Evolutionary conservation across 2,888 invertebrate species (phyloP).

Genomic region (Tubulanus polymorphus): DNA sequence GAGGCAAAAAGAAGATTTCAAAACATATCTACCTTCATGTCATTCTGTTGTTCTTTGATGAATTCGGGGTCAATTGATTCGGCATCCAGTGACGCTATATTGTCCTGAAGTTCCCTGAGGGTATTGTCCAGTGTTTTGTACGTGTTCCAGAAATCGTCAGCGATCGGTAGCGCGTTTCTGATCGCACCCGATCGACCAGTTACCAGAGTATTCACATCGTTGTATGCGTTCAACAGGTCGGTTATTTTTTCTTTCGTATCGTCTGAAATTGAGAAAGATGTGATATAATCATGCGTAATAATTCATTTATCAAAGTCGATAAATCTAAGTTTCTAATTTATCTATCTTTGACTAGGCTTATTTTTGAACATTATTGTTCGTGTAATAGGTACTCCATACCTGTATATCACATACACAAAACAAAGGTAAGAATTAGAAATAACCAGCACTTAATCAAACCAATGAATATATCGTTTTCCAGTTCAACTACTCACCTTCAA

Average conservation of each 20-base stretch:
- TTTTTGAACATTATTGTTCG: too few relatives aligned
- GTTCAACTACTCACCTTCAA: too few relatives aligned
- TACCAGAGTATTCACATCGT: constrained; percentile 29
- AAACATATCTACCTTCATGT: constrained; percentile 35
- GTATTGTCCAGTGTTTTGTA: constrained; percentile 41
- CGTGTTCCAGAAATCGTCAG: constrained; percentile 41
- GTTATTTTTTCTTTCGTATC: constrained; percentile 42
- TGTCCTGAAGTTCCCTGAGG: constrained; percentile 48
- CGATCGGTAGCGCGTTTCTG: constrained; percentile 33
- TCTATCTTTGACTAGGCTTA: too few relatives aligned
- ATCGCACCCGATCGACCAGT: constrained; percentile 33
- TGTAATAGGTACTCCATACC: too few relatives aligned
- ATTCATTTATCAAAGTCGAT: too few relatives aligned
- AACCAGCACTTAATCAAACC: too few relatives aligned
- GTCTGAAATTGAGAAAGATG: constrained; percentile 23
- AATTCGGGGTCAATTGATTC: constrained; percentile 46
- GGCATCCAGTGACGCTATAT: constrained; percentile 46
- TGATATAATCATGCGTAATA: too few relatives aligned
- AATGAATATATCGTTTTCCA: too few relatives aligned
- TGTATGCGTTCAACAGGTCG: constrained; percentile 35
- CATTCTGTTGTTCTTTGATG: constrained; percentile 48
- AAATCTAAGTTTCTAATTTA: too few relatives aligned
- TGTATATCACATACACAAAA: too few relatives aligned
- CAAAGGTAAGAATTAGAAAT: too few relatives aligned
- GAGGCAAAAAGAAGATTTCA: too few relatives aligned